Conservation (phyloP, 1,140 invertebrate genomes). For the Cyclargus thomasi region DNA sequence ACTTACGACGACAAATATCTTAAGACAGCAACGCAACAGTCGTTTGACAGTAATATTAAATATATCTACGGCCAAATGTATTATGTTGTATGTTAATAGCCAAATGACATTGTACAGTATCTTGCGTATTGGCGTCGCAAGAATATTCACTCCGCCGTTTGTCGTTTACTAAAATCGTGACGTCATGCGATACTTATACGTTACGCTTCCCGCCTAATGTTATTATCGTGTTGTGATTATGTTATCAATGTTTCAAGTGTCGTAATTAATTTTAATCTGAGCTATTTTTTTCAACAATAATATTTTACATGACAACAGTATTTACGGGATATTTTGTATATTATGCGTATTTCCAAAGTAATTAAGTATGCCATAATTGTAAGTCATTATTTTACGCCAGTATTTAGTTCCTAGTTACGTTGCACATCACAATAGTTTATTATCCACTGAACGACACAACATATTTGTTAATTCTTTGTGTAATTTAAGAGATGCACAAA, state of each 20-base stretch:
- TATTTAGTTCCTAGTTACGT: conserved; percentile 12
- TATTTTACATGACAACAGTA: background rate
- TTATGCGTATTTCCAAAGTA: background rate
- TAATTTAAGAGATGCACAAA: conserved; percentile 5
- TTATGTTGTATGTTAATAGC: too few relatives aligned
- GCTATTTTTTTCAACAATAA: background rate
- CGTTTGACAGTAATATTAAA: too few relatives aligned
- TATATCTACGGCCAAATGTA: too few relatives aligned
- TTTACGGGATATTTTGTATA: background rate
- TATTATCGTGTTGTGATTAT: background rate
- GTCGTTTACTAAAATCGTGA: too few relatives aligned
- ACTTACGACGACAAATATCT: too few relatives aligned
- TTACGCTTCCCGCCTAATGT: background rate
- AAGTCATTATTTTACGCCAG: conserved; percentile 37
- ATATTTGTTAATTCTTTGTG: background rate
- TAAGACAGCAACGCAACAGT: too few relatives aligned
- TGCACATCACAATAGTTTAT: background rate
- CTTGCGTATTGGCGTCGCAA: too few relatives aligned
- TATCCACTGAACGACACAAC: background rate
- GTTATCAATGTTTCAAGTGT: background rate
- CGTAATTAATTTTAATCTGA: background rate
- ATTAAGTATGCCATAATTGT: conserved; percentile 35
- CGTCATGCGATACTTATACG: background rate
- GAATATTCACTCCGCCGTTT: too few relatives aligned
- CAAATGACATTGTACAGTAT: too few relatives aligned